Evolutionary conservation across 1,140 invertebrate species (phyloP).

Genomic region (Leptopilina boulardi): DNA sequence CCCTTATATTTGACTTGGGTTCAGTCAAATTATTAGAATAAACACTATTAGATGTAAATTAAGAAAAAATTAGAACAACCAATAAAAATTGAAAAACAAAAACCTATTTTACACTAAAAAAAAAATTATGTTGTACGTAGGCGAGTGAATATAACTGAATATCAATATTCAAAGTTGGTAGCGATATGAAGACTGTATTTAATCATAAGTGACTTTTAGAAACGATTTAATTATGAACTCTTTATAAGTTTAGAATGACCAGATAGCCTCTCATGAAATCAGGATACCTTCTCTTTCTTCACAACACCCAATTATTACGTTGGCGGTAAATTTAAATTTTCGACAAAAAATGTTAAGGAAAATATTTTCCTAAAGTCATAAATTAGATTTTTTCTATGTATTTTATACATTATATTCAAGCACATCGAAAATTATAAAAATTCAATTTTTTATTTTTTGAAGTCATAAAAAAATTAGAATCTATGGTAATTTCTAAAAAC

Average conservation of each 20-base stretch:
- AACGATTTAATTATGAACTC: background rate
- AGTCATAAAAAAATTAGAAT: too few species aligned
- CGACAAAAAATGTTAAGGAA: too few species aligned
- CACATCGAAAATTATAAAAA: too few species aligned
- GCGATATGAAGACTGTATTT: slow-evolving; percentile 11
- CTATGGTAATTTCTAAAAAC: too few species aligned
- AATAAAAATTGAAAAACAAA: slow-evolving; percentile 36
- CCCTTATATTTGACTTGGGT: slow-evolving; percentile 37
- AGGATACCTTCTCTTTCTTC: too few species aligned
- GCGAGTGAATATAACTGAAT: slow-evolving; percentile 17
- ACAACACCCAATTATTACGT: too few species aligned
- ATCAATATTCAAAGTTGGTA: slow-evolving; percentile 36
- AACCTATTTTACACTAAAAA: slow-evolving; percentile 50
- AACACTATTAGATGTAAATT: slow-evolving; percentile 43
- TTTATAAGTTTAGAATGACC: background rate
- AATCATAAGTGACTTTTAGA: background rate
- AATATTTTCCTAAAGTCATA: too few species aligned
- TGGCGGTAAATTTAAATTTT: too few species aligned
- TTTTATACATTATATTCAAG: too few species aligned
- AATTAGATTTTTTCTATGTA: too few species aligned
- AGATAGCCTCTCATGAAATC: too few species aligned
- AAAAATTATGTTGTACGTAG: slow-evolving; percentile 29
- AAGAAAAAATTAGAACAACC: slow-evolving; percentile 11
- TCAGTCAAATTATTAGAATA: slow-evolving; percentile 58
- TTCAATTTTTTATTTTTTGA: too few species aligned